Percentiles rank a stretch among this genome's conserved stretches.
Evolutionary conservation across 2,888 invertebrate genomes (phyloP).

Genomic region (Stegophylla sp.): DNA sequence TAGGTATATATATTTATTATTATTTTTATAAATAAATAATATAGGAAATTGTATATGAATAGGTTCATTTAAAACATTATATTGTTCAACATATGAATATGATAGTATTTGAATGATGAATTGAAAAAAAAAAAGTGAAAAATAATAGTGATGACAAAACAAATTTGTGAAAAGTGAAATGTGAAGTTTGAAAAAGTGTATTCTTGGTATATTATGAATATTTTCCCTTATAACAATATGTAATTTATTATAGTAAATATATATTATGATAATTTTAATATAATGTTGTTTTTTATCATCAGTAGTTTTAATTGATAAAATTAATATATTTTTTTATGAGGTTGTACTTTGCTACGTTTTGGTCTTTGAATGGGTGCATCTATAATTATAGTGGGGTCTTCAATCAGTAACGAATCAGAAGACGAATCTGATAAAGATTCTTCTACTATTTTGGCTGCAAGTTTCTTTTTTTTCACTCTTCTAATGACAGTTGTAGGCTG

Average conservation of each 20-base stretch:
- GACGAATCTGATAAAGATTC: not conserved
- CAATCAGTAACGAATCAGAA: not conserved
- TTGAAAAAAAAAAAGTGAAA: not conserved
- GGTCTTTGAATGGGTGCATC: slow-evolving; percentile 9
- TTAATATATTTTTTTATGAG: no score
- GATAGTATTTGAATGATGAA: not conserved
- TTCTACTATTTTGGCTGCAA: not conserved
- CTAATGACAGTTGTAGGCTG: not conserved
- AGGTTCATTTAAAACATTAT: not conserved
- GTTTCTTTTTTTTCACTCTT: slow-evolving; percentile 14
- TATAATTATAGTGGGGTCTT: not conserved
- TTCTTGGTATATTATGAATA: not conserved
- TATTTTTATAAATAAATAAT: not conserved
- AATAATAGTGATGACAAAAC: not conserved
- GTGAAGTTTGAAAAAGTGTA: not conserved
- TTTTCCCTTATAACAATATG: not conserved
- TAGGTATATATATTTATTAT: not conserved
- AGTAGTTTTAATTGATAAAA: not conserved
- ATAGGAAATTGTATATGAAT: not conserved
- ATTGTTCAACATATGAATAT: not conserved
- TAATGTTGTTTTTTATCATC: not conserved
- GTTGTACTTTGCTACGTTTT: slow-evolving; percentile 30
- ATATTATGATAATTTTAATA: not conserved
- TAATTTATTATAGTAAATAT: not conserved
- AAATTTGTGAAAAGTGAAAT: not conserved